A percentile compares a stretch with the other conserved stretches of the same genome.
Evolutionary conservation across 2,113 vertebrate species (phyloP).

Genomic region (Salminus brasiliensis): DNA sequence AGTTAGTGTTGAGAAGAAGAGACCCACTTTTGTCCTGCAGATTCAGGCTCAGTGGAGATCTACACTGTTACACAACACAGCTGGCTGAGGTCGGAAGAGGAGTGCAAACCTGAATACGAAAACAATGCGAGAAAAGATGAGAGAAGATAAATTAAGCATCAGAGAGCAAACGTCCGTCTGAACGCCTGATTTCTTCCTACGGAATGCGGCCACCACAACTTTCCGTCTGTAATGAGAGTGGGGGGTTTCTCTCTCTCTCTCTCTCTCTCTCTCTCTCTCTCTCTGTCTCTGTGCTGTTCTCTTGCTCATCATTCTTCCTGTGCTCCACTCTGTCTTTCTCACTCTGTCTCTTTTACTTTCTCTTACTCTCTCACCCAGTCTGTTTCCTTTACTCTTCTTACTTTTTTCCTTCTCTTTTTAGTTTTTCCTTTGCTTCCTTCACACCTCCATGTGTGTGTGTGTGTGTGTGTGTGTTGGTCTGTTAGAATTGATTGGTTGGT

Average conservation of each 20-base stretch:
- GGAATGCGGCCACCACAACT: neutral
- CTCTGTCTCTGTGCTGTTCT: neutral
- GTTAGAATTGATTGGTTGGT: conserved; percentile 45
- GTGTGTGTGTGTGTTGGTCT: conserved; percentile 14
- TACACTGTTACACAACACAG: neutral
- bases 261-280: neutral
- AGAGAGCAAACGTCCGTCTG: neutral
- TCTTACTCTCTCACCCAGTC: neutral
- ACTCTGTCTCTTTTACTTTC: neutral
- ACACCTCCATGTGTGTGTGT: neutral
- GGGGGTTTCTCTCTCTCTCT: neutral
- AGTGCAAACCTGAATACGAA: neutral
- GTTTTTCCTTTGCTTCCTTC: neutral
- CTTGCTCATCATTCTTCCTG: neutral
- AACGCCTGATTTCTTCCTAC: neutral
- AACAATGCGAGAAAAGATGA: neutral
- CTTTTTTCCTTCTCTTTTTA: too few relatives aligned
- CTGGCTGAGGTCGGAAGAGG: neutral
- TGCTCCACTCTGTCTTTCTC: neutral
- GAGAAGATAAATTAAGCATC: neutral
- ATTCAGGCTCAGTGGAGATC: neutral
- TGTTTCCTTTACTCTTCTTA: neutral
- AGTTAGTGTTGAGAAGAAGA: neutral
- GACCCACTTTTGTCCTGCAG: neutral
- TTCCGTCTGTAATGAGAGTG: neutral